phyloP scores from a whole-genome alignment of 2,797 vertebrate species.

The Acanthis flammea region DNA sequence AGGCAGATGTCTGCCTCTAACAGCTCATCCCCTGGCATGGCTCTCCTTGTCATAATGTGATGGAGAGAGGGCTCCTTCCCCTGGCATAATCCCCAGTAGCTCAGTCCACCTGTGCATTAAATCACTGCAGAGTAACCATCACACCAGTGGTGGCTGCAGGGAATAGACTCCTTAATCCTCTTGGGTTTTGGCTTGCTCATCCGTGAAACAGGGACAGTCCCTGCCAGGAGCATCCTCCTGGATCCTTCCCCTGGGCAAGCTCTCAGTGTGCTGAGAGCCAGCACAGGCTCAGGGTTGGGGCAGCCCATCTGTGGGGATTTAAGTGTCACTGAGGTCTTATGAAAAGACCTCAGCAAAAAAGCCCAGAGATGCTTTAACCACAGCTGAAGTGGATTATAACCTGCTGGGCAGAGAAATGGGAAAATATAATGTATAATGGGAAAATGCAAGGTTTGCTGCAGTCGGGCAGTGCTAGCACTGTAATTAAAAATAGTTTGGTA shows the following conservation, averaged over 20 bases:
- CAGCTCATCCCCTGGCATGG: background rate
- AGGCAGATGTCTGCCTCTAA: background rate
- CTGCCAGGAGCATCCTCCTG: background rate
- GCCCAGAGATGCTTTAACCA: background rate
- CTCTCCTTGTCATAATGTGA: background rate
- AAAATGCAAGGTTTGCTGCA: background rate
- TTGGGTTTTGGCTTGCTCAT: background rate
- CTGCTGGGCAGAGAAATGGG: background rate
- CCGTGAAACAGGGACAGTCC: background rate
- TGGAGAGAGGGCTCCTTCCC: background rate
- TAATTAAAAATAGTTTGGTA: background rate
- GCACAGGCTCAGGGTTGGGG: rapidly evolving
- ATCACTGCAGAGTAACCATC: background rate
- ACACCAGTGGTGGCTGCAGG: rapidly evolving
- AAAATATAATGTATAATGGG: background rate
- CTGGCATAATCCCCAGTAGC: background rate
- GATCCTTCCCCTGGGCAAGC: background rate
- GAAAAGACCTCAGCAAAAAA: background rate
- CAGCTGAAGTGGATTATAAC: background rate
- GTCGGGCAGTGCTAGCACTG: background rate
- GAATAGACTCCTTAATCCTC: background rate
- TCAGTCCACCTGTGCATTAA: background rate
- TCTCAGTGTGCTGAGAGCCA: rapidly evolving
- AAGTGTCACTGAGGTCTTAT: background rate
- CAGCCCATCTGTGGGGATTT: background rate